These are phyloP conservation scores for Eira barbara DNA, from an alignment of 2,113 vertebrate species.

Conservation along the genomic window DNA sequence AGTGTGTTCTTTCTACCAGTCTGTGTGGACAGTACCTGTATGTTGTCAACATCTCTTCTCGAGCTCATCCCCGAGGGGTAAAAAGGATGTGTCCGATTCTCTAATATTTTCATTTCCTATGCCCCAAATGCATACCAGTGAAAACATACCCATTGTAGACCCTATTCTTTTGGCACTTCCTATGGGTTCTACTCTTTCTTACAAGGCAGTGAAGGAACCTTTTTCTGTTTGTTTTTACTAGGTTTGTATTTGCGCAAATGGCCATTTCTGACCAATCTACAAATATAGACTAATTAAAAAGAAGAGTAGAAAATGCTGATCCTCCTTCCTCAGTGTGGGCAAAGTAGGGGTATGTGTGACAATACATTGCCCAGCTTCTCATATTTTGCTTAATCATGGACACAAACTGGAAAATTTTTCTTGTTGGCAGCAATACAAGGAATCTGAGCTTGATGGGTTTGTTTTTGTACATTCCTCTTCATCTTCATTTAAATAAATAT, in stretches of 20 bases:
- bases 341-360: accelerated
- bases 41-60: background rate
- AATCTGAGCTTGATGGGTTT: background rate
- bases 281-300: background rate
- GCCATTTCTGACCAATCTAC: background rate
- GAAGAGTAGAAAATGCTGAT: background rate
- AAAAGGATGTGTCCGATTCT: background rate
- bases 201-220: background rate
- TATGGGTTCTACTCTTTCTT: background rate
- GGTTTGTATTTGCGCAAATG: background rate
- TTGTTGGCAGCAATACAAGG: background rate
- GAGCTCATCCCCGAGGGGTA: accelerated
- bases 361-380: background rate
- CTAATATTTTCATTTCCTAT: background rate
- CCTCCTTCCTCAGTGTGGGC: accelerated
- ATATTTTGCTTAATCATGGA: background rate
- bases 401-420: background rate
- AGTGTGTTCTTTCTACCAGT: background rate
- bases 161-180: background rate
- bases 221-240: background rate
- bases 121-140: background rate
- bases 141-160: background rate
- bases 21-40: background rate
- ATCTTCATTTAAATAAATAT: background rate
- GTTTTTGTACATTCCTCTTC: background rate